These are phyloP conservation scores for Melieria omissa DNA, from an alignment of 2,888 invertebrate species.

Conservation along the genomic window DNA sequence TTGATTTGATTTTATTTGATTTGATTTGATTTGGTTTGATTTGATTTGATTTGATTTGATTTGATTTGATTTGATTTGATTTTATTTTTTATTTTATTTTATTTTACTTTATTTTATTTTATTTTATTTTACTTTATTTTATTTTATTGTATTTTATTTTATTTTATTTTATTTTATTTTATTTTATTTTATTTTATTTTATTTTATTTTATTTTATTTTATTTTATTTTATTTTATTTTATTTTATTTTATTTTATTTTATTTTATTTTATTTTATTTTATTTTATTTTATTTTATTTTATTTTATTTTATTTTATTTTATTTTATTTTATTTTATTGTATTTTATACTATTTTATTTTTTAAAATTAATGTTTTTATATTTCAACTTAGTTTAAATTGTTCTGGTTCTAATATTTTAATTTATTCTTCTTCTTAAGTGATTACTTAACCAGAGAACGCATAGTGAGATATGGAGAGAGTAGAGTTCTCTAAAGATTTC, in stretches of 20 bases:
- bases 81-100: conserved; percentile 13
- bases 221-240: conserved; percentile 14
- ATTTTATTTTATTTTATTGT: conserved; percentile 20
- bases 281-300: conserved; percentile 15
- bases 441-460: no score
- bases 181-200: conserved; percentile 17
- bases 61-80: conserved; percentile 6
- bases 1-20: conserved; percentile 10
- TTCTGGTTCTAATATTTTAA: no score
- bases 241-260: conserved; percentile 16
- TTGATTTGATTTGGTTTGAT: conserved; percentile 3
- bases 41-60: conserved; percentile 7
- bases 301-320: conserved; percentile 14
- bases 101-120: conserved; percentile 11
- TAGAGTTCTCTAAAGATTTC: no score
- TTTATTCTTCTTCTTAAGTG: no score
- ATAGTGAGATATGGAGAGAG: no score
- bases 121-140: conserved; percentile 16
- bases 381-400: no score
- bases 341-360: conserved; percentile 1
- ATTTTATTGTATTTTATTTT: conserved; percentile 3
- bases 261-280: conserved; percentile 11
- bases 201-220: conserved; percentile 17
- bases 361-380: no score
- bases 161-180: conserved; percentile 2